Evolutionary conservation across 2,888 invertebrate genomes (phyloP).

Genomic region (Agrotis ipsilon): DNA sequence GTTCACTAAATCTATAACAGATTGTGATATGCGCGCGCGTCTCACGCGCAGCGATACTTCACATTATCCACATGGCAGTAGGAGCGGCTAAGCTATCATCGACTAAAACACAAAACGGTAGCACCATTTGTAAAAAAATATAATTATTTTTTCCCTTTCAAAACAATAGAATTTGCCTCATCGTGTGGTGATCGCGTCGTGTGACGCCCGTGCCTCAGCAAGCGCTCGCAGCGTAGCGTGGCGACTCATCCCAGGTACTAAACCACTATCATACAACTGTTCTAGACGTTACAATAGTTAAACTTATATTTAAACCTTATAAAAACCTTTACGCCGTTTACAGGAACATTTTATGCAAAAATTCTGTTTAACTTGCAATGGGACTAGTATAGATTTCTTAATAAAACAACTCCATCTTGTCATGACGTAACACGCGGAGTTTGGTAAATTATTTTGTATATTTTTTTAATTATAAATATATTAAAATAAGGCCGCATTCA

Average conservation of each 20-base stretch:
- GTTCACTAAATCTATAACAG: conserved; percentile 64
- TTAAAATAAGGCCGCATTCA: conserved; percentile 86
- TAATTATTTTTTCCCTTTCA: conserved; percentile 75
- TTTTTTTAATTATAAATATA: conserved; percentile 75
- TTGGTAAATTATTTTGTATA: conserved; percentile 76
- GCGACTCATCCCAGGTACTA: conserved; percentile 66
- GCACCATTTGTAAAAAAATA: conserved; percentile 91
- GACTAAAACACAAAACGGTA: conserved; percentile 88
- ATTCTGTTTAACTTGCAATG: conserved; percentile 89
- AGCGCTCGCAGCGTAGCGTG: conserved; percentile 74
- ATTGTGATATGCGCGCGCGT: conserved; percentile 77
- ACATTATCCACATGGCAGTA: conserved; percentile 80
- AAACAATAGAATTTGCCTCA: conserved; percentile 75
- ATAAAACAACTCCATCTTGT: conserved; percentile 74
- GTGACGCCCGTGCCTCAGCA: conserved; percentile 57
- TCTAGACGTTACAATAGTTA: conserved; percentile 80
- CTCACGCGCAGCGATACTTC: conserved; percentile 68
- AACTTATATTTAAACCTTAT: conserved; percentile 84
- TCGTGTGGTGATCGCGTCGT: conserved; percentile 60
- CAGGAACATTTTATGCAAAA: conserved; percentile 90
- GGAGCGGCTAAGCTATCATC: conserved; percentile 85
- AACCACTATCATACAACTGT: conserved; percentile 69
- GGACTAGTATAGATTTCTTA: conserved; percentile 88
- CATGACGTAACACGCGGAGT: conserved; percentile 79
- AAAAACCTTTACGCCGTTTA: conserved; percentile 87